phyloP scores from a whole-genome alignment of 1,140 invertebrate genomes.

The Halictus rubicundus region DNA sequence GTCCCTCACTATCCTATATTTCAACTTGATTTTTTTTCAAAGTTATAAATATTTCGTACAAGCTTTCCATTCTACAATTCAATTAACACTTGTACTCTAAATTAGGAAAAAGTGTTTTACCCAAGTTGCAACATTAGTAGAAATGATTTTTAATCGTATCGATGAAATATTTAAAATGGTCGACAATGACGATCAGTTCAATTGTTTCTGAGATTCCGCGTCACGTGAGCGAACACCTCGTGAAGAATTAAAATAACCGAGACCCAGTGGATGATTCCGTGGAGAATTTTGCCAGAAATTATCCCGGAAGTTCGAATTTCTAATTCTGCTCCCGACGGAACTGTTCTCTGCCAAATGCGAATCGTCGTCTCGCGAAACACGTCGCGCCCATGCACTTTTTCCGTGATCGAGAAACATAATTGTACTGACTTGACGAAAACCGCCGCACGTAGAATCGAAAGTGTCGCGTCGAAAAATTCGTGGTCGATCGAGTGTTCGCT shows the following conservation, averaged over 20 bases:
- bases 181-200: no score
- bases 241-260: neutral
- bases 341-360: constrained; percentile 1
- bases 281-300: constrained; percentile 26
- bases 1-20: no score
- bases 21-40: no score
- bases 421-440: neutral
- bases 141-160: no score
- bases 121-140: no score
- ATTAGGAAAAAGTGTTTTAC: no score
- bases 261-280: neutral
- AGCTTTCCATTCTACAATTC: no score
- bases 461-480: neutral
- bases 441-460: neutral
- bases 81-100: no score
- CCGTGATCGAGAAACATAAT: neutral
- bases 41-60: no score
- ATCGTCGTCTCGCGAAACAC: neutral
- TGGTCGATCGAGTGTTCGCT: neutral
- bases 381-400: constrained; percentile 40
- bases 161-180: no score
- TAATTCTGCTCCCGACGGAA: neutral
- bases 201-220: neutral
- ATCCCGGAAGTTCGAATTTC: constrained; percentile 10
- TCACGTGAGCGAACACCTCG: no score